A percentile compares a stretch with the other conserved stretches of the same genome.
Evolutionary conservation across 2,113 vertebrate genomes (phyloP).

Genomic region (Triplophysa rosa): DNA sequence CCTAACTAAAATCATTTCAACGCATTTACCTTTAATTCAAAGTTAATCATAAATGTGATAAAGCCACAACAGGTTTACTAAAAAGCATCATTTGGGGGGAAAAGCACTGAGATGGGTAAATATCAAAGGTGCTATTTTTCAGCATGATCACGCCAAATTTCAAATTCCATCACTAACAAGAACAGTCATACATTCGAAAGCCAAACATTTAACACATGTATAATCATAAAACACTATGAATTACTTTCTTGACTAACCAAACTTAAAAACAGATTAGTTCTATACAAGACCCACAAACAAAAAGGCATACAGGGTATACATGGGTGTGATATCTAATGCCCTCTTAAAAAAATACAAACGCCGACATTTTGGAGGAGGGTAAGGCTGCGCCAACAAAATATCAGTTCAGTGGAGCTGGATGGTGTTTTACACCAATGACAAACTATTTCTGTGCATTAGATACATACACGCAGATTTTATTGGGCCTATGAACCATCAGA

Average conservation of each 20-base stretch:
- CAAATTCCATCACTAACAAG: constrained; percentile 28
- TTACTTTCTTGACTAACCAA: not conserved
- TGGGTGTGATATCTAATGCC: constrained; percentile 44
- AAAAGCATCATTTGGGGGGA: constrained; percentile 10
- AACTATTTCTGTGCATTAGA: not conserved
- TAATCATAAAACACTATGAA: constrained; percentile 18
- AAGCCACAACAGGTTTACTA: not conserved
- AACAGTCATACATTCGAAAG: constrained; percentile 49
- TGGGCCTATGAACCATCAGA: not conserved
- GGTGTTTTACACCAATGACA: not conserved
- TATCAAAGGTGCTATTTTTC: constrained; percentile 49
- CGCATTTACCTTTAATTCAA: not conserved
- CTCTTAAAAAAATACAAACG: constrained; percentile 23
- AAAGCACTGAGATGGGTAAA: constrained; percentile 38
- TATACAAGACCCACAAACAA: constrained; percentile 18
- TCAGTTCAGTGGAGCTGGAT: not conserved
- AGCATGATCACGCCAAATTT: constrained; percentile 30
- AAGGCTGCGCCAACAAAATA: constrained; percentile 1
- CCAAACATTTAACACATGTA: constrained; percentile 25
- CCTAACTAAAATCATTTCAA: constrained; percentile 31
- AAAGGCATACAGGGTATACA: constrained; percentile 16
- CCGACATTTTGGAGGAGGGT: constrained; percentile 8
- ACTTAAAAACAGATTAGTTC: constrained; percentile 19
- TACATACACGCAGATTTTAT: not conserved
- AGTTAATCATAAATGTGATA: constrained; percentile 9